Evolutionary conservation across 2,797 vertebrate species (phyloP), one percentile per base, ranked within the genome.

Genomic region (Gila robusta): DNA sequence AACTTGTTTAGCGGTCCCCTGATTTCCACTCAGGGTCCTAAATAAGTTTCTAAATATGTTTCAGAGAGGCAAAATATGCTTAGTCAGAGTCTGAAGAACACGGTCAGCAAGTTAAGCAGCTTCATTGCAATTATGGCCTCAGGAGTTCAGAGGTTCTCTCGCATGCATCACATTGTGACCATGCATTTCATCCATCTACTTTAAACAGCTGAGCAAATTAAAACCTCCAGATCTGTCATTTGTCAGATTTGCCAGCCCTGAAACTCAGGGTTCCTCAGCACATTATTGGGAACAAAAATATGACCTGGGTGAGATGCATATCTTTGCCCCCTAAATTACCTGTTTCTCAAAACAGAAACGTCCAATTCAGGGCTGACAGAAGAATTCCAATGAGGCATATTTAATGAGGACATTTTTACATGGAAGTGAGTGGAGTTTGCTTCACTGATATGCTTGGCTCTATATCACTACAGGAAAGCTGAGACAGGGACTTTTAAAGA

Each of bases 321-420:
- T 41, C 19, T 35, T 37, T 64, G 17, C 11, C 2, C 17, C 16
- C 12, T 56, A 84, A 44, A 56, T 19, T 10, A 44, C 26, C 49
- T 59, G 44, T 77, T 62, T 49, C 39, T 72, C 39, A 66, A 74
- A 81, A 64, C 10, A 16, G 56, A 81, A 86, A 52, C 4, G 4
- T 80, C 76, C 16, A 69, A 47, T 78, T 78, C 37, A 0, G 26
- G 28, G 28, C 37, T 79, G 49, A 52, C 64, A 79, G n/a, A n/a
- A 79, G 26, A 47, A 85, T 71, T 85, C 39, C 37, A 37, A 17
- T 3, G 67, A 70, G 67, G 14, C 7, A 47, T 71, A 49, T 72
- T 73, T 81, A 80, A 86, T 73, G 67, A 80, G 69, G 56, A 62
- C 66, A 79, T 37, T 44, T 76, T 76, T 47, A 83, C 26, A 76